Evolutionary conservation across 1,140 invertebrate species (phyloP).

Genomic region (Zaprionus taronus): DNA sequence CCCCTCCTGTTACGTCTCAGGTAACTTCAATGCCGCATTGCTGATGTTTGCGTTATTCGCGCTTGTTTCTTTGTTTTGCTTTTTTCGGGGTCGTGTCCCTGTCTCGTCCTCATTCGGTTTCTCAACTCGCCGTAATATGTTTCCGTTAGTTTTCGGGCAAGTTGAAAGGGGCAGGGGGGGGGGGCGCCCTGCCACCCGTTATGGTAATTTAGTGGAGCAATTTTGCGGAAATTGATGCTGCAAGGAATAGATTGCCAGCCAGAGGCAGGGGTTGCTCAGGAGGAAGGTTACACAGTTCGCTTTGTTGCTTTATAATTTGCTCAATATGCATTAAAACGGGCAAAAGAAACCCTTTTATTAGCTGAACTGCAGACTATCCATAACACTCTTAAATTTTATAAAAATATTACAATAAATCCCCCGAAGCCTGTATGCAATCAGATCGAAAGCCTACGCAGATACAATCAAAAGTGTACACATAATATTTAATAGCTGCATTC

Average conservation of each 20-base stretch:
- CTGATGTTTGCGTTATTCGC: constrained; percentile 78
- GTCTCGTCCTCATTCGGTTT: constrained; percentile 46
- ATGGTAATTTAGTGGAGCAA: constrained; percentile 79
- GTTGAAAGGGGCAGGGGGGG: not conserved
- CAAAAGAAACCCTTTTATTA: constrained; percentile 1
- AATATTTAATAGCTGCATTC: not conserved
- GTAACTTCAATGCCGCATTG: constrained; percentile 75
- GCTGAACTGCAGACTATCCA: not conserved
- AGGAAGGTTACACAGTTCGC: not conserved
- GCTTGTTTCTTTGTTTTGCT: constrained; percentile 42
- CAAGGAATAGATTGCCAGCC: constrained; percentile 8
- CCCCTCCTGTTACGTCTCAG: constrained; percentile 28
- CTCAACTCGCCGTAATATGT: constrained; percentile 66
- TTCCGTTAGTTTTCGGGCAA: constrained; percentile 64
- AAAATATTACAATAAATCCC: not conserved
- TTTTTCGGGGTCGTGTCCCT: constrained; percentile 35
- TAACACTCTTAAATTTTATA: not conserved
- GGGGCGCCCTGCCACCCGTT: constrained; percentile 37
- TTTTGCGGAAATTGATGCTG: constrained; percentile 77
- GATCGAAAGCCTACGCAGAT: not conserved
- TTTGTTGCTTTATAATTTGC: not conserved
- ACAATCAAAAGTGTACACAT: not conserved
- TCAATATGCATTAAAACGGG: constrained; percentile 43
- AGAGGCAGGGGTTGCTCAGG: not conserved
- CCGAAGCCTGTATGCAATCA: not conserved